Base-by-base conservation (phyloP, 2,113 vertebrate genomes). In the Halcyon senegalensis region DNA sequence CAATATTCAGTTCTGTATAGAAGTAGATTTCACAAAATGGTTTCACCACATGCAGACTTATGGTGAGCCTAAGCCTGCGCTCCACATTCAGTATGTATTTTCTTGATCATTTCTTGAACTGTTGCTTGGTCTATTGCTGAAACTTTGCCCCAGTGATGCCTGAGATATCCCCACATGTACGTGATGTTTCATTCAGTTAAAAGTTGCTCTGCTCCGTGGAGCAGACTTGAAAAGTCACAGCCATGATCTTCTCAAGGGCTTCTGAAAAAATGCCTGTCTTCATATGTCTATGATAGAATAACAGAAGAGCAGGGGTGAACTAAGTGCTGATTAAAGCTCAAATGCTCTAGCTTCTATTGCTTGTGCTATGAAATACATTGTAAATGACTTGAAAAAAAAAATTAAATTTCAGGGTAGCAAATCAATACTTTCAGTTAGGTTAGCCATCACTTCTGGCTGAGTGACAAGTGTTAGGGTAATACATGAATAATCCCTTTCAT, bases 351-450 rank as follows among this genome's bases (percentile, higher is more conserved):
- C 73, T 89, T 94, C 68, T 78, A 6, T 59, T 85, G 23, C 24
- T 70, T 39, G 17, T 39, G 16, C 24, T 74, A 30, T 35, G 23
- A 50, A 84, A 91, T 75, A 31, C 4, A 18, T 50, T 55, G 37
- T 62, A 85, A 93, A 69, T 66, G 7, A 44, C 33, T 94, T 87
- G 11, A 60, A 82, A 84, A 67, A 68, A 69, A 89, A 87, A 73
- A 60, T 9, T 63, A 84, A 55, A 89, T 86, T 94, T 92, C 66
- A 89, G 50, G 37, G 33, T 84, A 83, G 35, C 15, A 84, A 90
- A 94, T 97, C n/a, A 3, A 78, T 92, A 90, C 51, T 84, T 95
- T 75, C 56, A 88, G 43, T 85, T 73, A 92, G 94, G 85, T 67
- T 83, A 86, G 72, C 37, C 83, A 41, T 94, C 62, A 25, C 27